phyloP scores from a whole-genome alignment of 1,140 invertebrate genomes.

The Anthonomus grandis region DNA sequence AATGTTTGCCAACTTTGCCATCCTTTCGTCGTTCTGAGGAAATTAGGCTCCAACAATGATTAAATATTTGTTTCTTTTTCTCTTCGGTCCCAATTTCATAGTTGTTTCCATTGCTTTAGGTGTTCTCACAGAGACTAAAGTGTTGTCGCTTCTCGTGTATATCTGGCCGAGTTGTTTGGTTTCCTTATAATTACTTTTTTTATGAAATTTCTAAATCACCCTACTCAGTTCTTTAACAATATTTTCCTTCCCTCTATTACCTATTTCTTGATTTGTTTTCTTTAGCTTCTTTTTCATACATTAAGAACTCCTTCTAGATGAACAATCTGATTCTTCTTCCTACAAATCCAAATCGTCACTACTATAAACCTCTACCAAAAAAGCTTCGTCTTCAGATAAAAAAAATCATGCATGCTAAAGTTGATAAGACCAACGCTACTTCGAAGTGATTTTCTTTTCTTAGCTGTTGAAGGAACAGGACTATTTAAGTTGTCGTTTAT shows the following conservation, averaged over 20 bases:
- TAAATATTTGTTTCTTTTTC: conserved; percentile 1
- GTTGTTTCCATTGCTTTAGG: conserved; percentile 1
- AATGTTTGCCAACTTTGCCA: not conserved
- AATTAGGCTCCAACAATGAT: conserved; percentile 4
- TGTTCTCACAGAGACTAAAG: not conserved
- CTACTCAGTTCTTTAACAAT: not conserved
- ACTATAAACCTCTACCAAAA: not conserved
- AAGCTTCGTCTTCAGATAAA: conserved; percentile 1
- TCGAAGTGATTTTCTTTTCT: conserved; percentile 5
- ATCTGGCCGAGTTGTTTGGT: not conserved
- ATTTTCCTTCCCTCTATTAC: not conserved
- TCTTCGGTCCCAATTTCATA: conserved; percentile 1
- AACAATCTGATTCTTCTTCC: conserved; percentile 1
- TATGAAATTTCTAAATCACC: not conserved
- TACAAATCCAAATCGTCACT: not conserved
- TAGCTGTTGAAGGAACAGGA: conserved; percentile 4
- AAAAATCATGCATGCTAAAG: not conserved
- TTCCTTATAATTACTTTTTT: not conserved
- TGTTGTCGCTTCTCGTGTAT: not conserved
- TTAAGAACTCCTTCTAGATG: not conserved
- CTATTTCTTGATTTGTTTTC: not conserved
- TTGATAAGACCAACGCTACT: not conserved
- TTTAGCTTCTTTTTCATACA: not conserved
- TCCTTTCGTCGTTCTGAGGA: not conserved
- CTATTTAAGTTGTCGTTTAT: conserved; percentile 2